Conservation (phyloP, 2,113 vertebrate species). For the Notothenia rossii region DNA sequence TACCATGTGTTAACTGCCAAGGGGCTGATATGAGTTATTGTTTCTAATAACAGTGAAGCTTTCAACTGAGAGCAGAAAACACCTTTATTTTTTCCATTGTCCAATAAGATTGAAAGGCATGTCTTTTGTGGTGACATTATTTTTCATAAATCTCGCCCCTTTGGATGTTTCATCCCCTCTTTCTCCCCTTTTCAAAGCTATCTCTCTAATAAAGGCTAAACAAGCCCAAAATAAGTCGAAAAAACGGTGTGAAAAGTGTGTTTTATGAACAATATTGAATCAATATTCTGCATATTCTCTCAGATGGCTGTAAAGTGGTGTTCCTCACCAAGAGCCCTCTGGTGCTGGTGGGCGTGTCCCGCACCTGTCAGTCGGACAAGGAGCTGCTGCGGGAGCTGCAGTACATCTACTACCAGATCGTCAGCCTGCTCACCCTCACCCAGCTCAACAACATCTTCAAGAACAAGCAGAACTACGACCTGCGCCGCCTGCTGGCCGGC, state of each 20-base stretch:
- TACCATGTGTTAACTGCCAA: too few relatives aligned
- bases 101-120: too few relatives aligned
- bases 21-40: too few relatives aligned
- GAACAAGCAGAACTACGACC: constrained; percentile 96
- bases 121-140: too few relatives aligned
- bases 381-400: constrained; percentile 94
- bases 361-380: constrained; percentile 91
- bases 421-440: constrained; percentile 95
- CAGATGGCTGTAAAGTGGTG: constrained; percentile 96
- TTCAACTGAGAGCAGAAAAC: too few relatives aligned
- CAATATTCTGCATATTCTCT: background rate
- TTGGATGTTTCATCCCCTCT: too few relatives aligned
- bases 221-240: background rate
- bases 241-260: background rate
- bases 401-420: constrained; percentile 98
- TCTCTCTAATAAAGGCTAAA: too few relatives aligned
- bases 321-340: constrained; percentile 94
- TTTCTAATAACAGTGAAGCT: too few relatives aligned
- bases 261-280: background rate
- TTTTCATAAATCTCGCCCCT: too few relatives aligned
- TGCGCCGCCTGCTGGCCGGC: constrained; percentile 93
- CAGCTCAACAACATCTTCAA: constrained; percentile 97
- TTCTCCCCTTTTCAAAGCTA: too few relatives aligned
- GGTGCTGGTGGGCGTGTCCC: constrained; percentile 94
- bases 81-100: too few relatives aligned